These are phyloP conservation scores for Stenichneumon culpator DNA, from an alignment of 2,888 invertebrate species.

Conservation along the genomic window DNA sequence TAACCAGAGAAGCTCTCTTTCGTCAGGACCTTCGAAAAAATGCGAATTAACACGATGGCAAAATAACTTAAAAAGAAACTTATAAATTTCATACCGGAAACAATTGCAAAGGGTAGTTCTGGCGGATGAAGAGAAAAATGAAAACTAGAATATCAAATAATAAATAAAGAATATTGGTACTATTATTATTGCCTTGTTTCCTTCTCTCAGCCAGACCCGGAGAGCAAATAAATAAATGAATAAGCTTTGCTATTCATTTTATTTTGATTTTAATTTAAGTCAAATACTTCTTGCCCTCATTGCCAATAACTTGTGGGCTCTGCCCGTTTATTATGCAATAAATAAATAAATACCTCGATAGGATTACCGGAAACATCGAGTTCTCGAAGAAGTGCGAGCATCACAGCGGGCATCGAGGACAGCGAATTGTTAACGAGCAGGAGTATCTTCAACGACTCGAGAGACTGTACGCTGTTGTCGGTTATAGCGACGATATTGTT, in stretches of 20 bases:
- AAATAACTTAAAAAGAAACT: neutral
- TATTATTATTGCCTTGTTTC: too few species aligned
- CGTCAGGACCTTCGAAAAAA: conserved; percentile 87
- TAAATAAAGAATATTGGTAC: too few species aligned
- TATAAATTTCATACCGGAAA: neutral
- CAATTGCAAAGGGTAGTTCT: too few species aligned
- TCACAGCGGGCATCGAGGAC: conserved; percentile 90
- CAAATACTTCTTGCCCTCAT: too few species aligned
- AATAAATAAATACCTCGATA: conserved; percentile 86
- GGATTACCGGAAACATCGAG: conserved; percentile 94
- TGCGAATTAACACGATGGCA: neutral
- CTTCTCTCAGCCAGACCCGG: too few species aligned
- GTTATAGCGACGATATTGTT: conserved; percentile 91
- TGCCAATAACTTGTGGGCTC: too few species aligned
- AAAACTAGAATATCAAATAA: too few species aligned
- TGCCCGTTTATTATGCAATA: neutral
- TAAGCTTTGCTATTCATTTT: too few species aligned
- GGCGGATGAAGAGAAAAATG: too few species aligned
- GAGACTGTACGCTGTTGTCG: conserved; percentile 90
- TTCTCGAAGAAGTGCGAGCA: conserved; percentile 89
- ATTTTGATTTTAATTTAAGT: too few species aligned
- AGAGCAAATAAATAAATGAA: too few species aligned
- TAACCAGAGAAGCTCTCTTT: conserved; percentile 91
- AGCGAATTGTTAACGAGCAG: conserved; percentile 93
- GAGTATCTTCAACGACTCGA: conserved; percentile 90